These are phyloP conservation scores for Oscheius sp. DNA, from an alignment of 1,140 invertebrate genomes.

Conservation along the genomic window DNA sequence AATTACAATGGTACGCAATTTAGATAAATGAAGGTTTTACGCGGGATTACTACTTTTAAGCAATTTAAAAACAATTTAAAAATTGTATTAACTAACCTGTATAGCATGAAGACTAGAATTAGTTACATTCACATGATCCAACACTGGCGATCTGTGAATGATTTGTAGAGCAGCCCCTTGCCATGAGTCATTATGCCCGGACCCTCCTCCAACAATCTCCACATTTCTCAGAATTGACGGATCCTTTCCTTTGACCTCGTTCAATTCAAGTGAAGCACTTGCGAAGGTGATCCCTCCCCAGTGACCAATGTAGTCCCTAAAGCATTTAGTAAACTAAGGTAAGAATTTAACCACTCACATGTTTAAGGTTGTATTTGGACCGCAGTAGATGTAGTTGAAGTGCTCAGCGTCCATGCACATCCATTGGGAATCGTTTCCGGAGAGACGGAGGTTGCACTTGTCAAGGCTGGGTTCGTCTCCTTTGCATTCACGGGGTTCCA, in stretches of 20 bases:
- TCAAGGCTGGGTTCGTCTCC: conserved; percentile 80
- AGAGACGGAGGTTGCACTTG: conserved; percentile 72
- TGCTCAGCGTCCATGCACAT: conserved; percentile 77
- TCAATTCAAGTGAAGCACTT: conserved; percentile 78
- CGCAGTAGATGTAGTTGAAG: conserved; percentile 91
- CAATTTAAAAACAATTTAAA: conserved; percentile 18
- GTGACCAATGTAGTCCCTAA: conserved; percentile 69
- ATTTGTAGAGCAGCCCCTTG: conserved; percentile 81
- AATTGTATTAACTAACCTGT: conserved; percentile 72
- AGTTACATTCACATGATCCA: conserved; percentile 78
- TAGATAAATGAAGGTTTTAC: no score
- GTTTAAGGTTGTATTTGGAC: conserved; percentile 60
- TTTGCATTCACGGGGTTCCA: conserved; percentile 78
- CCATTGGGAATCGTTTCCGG: conserved; percentile 74
- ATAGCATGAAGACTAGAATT: conserved; percentile 85
- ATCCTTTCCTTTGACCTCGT: conserved; percentile 33
- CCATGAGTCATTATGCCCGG: conserved; percentile 85
- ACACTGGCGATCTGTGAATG: conserved; percentile 77
- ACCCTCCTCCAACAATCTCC: conserved; percentile 87
- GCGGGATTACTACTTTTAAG: no score
- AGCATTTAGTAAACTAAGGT: conserved; percentile 49
- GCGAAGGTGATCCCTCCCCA: conserved; percentile 95
- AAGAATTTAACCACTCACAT: background rate
- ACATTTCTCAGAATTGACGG: conserved; percentile 76
- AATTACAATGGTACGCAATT: no score